These are phyloP conservation scores for Drosophila sturtevanti DNA, from an alignment of 1,140 invertebrate species.

Conservation along the genomic window DNA sequence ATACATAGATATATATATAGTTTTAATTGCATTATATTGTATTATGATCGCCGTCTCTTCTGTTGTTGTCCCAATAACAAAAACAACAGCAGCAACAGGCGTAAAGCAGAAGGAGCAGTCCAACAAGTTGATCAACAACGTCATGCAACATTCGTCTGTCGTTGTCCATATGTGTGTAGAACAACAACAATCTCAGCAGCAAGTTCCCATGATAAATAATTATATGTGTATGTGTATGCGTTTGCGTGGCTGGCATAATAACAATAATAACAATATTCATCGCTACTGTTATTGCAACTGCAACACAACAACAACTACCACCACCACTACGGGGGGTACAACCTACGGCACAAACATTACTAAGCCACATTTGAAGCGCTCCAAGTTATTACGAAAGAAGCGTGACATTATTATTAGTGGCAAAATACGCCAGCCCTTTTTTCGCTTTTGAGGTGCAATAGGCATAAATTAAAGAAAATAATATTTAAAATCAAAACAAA, in stretches of 20 bases:
- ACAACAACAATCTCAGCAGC: constrained; percentile 76
- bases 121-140: constrained; percentile 44
- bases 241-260: constrained; percentile 68
- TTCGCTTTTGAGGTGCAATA: constrained; percentile 50
- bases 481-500: neutral
- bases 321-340: constrained; percentile 13
- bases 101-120: constrained; percentile 14
- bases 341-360: constrained; percentile 6
- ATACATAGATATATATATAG: constrained; percentile 24
- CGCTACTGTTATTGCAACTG: constrained; percentile 32
- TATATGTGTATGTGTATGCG: constrained; percentile 73
- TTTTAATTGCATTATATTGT: constrained; percentile 38
- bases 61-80: constrained; percentile 21
- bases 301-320: constrained; percentile 11
- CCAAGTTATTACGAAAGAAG: constrained; percentile 68
- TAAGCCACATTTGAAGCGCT: constrained; percentile 55
- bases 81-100: constrained; percentile 26
- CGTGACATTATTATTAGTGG: constrained; percentile 35
- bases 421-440: constrained; percentile 26
- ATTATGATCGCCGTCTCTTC: constrained; percentile 64
- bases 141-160: constrained; percentile 74
- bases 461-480: neutral
- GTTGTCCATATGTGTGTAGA: constrained; percentile 70
- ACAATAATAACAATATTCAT: constrained; percentile 17
- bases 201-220: constrained; percentile 70